Evolutionary conservation across 2,113 vertebrate genomes (phyloP).

Genomic region (Lamprologus lemairii): DNA sequence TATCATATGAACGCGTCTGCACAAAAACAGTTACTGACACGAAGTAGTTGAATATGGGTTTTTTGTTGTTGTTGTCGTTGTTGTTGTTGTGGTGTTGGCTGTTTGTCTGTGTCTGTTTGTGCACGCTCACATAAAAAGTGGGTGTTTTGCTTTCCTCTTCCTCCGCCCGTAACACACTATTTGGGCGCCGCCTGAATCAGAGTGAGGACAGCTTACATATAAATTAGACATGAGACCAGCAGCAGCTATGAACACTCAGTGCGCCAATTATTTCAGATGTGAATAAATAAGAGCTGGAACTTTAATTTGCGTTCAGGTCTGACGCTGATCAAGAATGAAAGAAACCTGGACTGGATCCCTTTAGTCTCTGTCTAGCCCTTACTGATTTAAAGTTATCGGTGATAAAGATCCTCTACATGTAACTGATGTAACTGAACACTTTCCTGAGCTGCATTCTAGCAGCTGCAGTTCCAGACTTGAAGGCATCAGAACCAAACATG

Average conservation of each 20-base stretch:
- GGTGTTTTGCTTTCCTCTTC: rapidly evolving
- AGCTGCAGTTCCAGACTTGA: rapidly evolving
- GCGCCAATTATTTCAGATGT: neutral
- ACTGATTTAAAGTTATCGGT: rapidly evolving
- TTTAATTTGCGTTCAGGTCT: neutral
- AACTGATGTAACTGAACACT: neutral
- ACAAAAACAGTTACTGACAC: neutral
- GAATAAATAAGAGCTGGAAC: neutral
- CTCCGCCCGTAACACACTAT: neutral
- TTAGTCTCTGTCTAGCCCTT: neutral
- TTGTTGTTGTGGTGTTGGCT: no score
- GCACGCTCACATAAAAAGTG: neutral
- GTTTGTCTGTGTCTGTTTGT: neutral
- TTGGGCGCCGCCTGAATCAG: neutral
- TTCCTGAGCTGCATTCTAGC: neutral
- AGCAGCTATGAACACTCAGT: neutral
- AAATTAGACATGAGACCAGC: rapidly evolving
- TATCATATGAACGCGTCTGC: neutral
- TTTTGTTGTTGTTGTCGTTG: no score
- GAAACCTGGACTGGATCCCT: neutral
- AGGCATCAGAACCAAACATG: neutral
- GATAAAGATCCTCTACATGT: neutral
- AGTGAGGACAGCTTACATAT: rapidly evolving
- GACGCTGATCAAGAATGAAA: neutral
- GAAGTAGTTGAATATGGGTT: neutral